Conservation (phyloP, 2,888 invertebrate genomes). For the Meandrusa payeni region DNA sequence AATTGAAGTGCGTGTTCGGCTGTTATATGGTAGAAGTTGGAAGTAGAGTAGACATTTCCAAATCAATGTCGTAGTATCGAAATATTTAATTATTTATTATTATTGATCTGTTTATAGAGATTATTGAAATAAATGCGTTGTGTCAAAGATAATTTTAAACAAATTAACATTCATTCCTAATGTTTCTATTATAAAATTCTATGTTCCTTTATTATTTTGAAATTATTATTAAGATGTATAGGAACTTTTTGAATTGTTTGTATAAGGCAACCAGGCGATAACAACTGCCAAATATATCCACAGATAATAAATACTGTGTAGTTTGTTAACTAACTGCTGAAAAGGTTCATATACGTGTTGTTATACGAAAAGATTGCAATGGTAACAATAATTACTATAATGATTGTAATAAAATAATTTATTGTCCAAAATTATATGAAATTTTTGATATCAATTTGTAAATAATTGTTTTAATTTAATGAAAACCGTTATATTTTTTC, state of each 20-base stretch:
- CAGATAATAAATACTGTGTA: too few relatives aligned
- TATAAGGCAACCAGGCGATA: too few relatives aligned
- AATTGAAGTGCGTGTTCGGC: not conserved
- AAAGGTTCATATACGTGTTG: too few relatives aligned
- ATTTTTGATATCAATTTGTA: not conserved
- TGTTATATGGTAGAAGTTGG: constrained; percentile 2
- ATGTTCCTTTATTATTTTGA: constrained; percentile 20
- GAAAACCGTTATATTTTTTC: not conserved
- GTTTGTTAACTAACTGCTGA: too few relatives aligned
- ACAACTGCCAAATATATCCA: too few relatives aligned
- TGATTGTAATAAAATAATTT: too few relatives aligned
- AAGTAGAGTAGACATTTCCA: constrained; percentile 7
- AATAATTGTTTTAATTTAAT: not conserved
- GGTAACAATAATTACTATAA: too few relatives aligned
- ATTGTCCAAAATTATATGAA: not conserved
- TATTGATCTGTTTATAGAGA: constrained; percentile 17
- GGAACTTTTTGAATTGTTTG: too few relatives aligned
- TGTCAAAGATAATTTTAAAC: constrained; percentile 2
- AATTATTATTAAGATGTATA: constrained; percentile 1
- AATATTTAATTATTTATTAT: not conserved
- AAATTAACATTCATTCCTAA: constrained; percentile 16
- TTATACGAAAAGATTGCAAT: too few relatives aligned
- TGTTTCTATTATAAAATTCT: constrained; percentile 9
- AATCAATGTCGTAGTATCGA: not conserved
- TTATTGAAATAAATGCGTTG: constrained; percentile 6